A percentile compares a stretch with the other conserved stretches of the same genome.
These are phyloP conservation scores for Diorhabda carinulata DNA, from an alignment of 1,140 invertebrate genomes.

Conservation along the genomic window DNA sequence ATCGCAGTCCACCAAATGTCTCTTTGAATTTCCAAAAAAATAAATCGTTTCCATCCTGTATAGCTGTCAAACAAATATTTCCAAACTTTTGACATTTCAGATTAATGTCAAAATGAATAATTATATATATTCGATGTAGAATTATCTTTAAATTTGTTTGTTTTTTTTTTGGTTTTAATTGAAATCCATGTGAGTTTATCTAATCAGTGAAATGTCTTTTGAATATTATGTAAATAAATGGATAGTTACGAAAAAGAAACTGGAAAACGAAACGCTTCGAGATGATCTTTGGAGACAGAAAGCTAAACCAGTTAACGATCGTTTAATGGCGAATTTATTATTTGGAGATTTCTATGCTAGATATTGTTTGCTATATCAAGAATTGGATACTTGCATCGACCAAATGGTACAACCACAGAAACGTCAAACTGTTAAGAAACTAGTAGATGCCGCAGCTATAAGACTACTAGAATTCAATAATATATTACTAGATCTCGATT, in stretches of 20 bases:
- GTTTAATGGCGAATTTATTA: constrained; percentile 32
- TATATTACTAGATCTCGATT: constrained; percentile 47
- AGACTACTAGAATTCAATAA: constrained; percentile 46
- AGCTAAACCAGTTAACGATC: constrained; percentile 30
- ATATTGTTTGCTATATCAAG: constrained; percentile 40
- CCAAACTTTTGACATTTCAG: too few species aligned
- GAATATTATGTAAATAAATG: constrained; percentile 44
- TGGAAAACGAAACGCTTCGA: constrained; percentile 31
- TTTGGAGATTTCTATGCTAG: constrained; percentile 39
- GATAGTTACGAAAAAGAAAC: constrained; percentile 34
- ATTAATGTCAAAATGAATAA: too few species aligned
- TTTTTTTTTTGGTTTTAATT: too few species aligned
- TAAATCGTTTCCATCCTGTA: too few species aligned
- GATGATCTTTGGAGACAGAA: constrained; percentile 29
- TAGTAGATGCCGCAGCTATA: constrained; percentile 39
- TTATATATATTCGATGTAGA: too few species aligned
- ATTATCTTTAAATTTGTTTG: too few species aligned
- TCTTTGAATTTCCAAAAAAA: too few species aligned
- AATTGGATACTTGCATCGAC: constrained; percentile 39
- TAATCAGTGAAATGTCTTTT: constrained; percentile 34
- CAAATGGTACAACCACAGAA: constrained; percentile 43
- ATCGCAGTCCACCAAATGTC: too few species aligned
- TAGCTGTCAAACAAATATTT: too few species aligned
- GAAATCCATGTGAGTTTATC: too few species aligned
- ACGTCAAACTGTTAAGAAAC: constrained; percentile 36